Conservation (phyloP, 1,140 invertebrate genomes). For the Vollenhovia emeryi region DNA sequence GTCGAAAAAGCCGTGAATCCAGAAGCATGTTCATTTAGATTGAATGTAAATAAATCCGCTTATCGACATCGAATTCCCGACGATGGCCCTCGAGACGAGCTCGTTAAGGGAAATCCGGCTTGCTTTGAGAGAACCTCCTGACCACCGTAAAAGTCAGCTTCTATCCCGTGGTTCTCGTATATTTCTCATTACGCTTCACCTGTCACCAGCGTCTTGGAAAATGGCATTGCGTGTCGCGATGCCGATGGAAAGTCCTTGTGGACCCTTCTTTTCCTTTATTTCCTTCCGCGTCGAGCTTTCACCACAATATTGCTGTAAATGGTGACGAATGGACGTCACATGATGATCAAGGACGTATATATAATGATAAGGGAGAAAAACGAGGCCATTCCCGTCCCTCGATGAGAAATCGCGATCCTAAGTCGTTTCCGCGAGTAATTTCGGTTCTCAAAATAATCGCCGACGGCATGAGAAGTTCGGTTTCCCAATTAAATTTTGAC, state of each 20-base stretch:
- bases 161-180: background rate
- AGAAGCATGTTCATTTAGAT: background rate
- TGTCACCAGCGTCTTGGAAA: constrained; percentile 19
- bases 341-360: constrained; percentile 7
- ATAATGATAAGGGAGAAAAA: constrained; percentile 41
- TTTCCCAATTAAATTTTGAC: background rate
- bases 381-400: background rate
- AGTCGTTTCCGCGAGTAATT: background rate
- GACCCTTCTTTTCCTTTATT: background rate
- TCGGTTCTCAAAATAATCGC: background rate
- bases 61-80: constrained; percentile 18
- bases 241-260: background rate
- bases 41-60: constrained; percentile 43
- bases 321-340: constrained; percentile 28
- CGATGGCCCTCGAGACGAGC: background rate
- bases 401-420: background rate
- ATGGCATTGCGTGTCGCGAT: background rate
- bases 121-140: constrained; percentile 13
- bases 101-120: constrained; percentile 17
- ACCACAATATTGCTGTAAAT: constrained; percentile 18
- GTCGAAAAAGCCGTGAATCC: background rate
- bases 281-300: background rate
- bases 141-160: constrained; percentile 23
- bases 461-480: background rate
- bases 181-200: constrained; percentile 7